These are phyloP conservation scores for Eristalis pertinax DNA, from an alignment of 2,888 invertebrate genomes.

Conservation along the genomic window DNA sequence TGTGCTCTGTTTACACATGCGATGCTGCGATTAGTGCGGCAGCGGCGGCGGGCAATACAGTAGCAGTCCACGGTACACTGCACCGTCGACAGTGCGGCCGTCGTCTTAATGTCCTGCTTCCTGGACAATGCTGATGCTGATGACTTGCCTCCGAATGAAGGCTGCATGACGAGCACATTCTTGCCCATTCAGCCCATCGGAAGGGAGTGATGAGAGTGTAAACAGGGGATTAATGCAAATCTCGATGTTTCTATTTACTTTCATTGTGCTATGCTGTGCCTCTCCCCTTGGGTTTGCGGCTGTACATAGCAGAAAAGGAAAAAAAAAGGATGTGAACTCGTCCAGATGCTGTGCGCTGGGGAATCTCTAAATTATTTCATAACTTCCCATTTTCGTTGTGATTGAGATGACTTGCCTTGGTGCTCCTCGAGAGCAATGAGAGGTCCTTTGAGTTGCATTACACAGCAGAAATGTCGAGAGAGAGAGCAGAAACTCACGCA, in stretches of 20 bases:
- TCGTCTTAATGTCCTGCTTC: constrained; percentile 62
- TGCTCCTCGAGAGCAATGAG: background rate
- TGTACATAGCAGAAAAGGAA: background rate
- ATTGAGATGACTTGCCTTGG: constrained; percentile 56
- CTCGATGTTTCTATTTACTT: constrained; percentile 51
- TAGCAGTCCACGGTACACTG: constrained; percentile 33
- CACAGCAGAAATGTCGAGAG: constrained; percentile 3
- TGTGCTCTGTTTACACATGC: constrained; percentile 60
- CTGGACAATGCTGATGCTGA: background rate
- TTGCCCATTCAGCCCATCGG: background rate
- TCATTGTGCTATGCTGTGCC: constrained; percentile 1
- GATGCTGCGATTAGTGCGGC: constrained; percentile 63
- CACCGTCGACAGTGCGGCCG: constrained; percentile 20
- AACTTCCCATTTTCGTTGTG: constrained; percentile 51
- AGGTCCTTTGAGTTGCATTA: constrained; percentile 48
- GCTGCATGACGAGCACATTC: constrained; percentile 15
- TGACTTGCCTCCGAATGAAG: constrained; percentile 33
- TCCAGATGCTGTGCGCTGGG: constrained; percentile 50
- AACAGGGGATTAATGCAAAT: constrained; percentile 68
- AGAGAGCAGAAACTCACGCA: background rate
- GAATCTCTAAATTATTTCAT: constrained; percentile 66
- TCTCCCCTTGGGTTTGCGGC: constrained; percentile 1
- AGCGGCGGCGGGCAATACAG: constrained; percentile 24
- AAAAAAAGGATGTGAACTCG: constrained; percentile 43
- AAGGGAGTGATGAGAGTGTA: constrained; percentile 58